These are phyloP conservation scores for Lagopus leucura DNA, from an alignment of 2,113 vertebrate species.

Conservation along the genomic window DNA sequence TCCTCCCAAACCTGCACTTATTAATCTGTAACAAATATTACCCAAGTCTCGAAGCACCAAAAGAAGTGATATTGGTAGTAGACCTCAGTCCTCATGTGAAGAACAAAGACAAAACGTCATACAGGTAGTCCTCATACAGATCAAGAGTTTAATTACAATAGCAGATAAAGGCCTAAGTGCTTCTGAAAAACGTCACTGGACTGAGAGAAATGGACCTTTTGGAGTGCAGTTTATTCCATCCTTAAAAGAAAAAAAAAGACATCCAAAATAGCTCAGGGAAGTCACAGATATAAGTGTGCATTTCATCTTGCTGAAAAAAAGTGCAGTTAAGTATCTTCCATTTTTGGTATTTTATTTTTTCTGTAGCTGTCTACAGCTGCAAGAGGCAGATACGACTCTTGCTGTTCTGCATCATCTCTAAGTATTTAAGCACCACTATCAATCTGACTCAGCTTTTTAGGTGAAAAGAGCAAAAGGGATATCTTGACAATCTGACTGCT, in stretches of 20 bases:
- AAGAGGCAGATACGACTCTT: background rate
- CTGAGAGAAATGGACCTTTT: background rate
- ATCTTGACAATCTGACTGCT: background rate
- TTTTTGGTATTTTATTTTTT: background rate
- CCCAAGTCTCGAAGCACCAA: background rate
- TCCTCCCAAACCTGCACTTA: background rate
- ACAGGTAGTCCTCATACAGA: background rate
- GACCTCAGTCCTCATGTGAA: background rate
- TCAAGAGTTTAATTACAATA: conserved; percentile 2
- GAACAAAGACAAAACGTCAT: background rate
- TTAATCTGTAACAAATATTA: background rate
- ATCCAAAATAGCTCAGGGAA: background rate
- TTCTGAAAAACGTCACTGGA: background rate
- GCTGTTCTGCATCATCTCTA: background rate
- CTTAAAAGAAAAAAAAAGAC: background rate
- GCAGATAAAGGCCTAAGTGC: background rate
- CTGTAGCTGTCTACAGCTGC: background rate
- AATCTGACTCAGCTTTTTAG: background rate
- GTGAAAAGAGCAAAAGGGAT: background rate
- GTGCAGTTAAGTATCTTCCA: background rate
- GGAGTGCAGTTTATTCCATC: background rate
- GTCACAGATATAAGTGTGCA: background rate
- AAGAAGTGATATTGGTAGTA: background rate
- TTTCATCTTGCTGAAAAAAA: conserved; percentile 12
- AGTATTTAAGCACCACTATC: background rate